Evolutionary conservation across 1,140 invertebrate species (phyloP).

Genomic region (Lepeophtheirus salmonis): DNA sequence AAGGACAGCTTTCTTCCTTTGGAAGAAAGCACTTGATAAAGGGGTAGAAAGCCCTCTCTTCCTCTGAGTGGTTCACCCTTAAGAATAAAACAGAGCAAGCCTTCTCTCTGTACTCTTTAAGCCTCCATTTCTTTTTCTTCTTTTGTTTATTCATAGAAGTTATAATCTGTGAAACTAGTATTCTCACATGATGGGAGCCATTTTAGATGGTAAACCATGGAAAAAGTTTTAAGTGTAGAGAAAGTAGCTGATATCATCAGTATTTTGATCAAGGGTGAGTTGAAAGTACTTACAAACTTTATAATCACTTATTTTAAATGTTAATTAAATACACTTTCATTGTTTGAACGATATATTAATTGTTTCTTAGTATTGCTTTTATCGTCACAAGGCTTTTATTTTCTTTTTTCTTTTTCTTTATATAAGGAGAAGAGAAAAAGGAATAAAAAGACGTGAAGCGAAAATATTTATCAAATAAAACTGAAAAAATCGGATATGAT

Average conservation of each 20-base stretch:
- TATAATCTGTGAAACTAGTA: no score
- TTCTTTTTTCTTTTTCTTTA: not conserved
- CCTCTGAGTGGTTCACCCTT: no score
- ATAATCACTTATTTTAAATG: not conserved
- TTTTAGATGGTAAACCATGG: constrained; percentile 4
- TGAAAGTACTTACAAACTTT: not conserved
- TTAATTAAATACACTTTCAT: not conserved
- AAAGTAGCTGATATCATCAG: no score
- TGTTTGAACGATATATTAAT: not conserved
- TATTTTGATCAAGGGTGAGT: no score
- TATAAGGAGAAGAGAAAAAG: not conserved
- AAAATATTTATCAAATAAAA: not conserved
- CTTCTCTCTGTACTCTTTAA: no score
- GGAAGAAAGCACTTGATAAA: no score
- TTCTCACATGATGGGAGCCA: constrained; percentile 13
- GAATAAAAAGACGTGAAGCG: not conserved
- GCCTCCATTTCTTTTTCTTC: no score
- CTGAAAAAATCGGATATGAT: constrained; percentile 3
- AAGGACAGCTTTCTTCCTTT: no score
- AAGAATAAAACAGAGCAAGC: no score
- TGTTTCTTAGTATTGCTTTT: not conserved
- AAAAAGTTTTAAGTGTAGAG: no score
- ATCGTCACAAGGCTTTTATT: not conserved
- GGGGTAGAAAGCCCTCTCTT: no score
- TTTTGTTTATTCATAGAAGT: no score